Conservation (phyloP, 2,113 vertebrate species). For the Oryzias javanicus region DNA sequence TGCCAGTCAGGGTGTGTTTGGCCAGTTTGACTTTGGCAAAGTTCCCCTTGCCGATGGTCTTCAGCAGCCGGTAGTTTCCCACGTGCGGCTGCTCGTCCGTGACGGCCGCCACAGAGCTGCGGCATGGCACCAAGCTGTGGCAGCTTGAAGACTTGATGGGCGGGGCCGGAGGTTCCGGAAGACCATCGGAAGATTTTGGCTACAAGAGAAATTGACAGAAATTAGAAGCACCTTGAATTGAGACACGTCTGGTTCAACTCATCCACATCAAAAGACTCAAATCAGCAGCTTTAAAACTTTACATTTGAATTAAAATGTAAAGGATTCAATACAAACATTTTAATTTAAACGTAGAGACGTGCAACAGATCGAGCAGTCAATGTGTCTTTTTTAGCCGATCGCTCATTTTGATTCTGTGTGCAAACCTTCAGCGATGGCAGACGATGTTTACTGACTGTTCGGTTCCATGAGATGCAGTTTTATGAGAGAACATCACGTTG, state of each 20-base stretch:
- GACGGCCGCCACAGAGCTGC: constrained; percentile 32
- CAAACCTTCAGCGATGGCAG: too few species aligned
- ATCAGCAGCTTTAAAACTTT: too few species aligned
- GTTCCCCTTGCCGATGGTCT: constrained; percentile 73
- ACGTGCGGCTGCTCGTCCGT: constrained; percentile 61
- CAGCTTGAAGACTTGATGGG: constrained; percentile 39
- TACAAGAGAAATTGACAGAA: constrained; percentile 2
- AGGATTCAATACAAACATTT: too few species aligned
- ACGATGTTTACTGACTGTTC: too few species aligned
- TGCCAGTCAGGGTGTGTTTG: constrained; percentile 58
- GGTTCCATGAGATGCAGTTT: too few species aligned
- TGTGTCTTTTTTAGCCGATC: neutral
- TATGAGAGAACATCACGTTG: too few species aligned
- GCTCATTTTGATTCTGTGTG: too few species aligned
- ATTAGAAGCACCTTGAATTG: neutral
- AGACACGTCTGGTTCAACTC: neutral
- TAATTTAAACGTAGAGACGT: neutral
- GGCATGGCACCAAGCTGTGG: constrained; percentile 27
- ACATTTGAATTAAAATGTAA: too few species aligned
- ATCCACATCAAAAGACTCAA: neutral
- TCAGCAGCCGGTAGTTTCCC: constrained; percentile 68
- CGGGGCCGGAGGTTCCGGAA: constrained; percentile 26
- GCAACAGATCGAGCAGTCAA: neutral
- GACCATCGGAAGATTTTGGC: constrained; percentile 29
- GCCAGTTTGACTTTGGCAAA: constrained; percentile 73